These are phyloP conservation scores for Coboldia fuscipes DNA, from an alignment of 1,140 invertebrate species.

Conservation along the genomic window DNA sequence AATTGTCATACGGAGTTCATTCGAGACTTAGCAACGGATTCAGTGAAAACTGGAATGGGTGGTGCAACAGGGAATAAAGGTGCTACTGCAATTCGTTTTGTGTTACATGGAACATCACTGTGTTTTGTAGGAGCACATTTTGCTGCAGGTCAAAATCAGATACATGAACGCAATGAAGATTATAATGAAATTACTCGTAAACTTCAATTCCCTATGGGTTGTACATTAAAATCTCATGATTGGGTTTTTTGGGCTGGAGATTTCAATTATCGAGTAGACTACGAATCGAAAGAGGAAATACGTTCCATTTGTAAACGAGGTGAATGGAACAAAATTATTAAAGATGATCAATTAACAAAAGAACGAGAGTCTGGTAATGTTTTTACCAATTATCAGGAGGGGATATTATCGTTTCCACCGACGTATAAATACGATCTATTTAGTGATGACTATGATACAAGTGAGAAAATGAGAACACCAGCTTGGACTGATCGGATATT, in stretches of 20 bases:
- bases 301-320: slow-evolving; percentile 61
- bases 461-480: slow-evolving; percentile 89
- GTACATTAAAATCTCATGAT: slow-evolving; percentile 84
- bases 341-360: slow-evolving; percentile 73
- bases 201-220: slow-evolving; percentile 82
- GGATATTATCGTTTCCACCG: slow-evolving; percentile 77
- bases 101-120: slow-evolving; percentile 78
- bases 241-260: slow-evolving; percentile 99
- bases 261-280: slow-evolving; percentile 96
- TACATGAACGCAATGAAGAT: slow-evolving; percentile 88
- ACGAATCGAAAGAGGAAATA: slow-evolving; percentile 88
- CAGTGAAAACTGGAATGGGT: slow-evolving; percentile 92
- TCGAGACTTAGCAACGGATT: slow-evolving; percentile 81
- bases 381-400: slow-evolving; percentile 91
- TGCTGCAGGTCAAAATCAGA: slow-evolving; percentile 92
- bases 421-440: slow-evolving; percentile 99
- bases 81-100: slow-evolving; percentile 82
- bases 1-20: slow-evolving; percentile 71
- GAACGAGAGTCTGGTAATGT: slow-evolving; percentile 64
- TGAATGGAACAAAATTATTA: slow-evolving; percentile 56
- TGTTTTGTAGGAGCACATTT: slow-evolving; percentile 99
- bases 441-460: slow-evolving; percentile 97
- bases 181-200: slow-evolving; percentile 89
- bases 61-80: slow-evolving; percentile 94
- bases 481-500: slow-evolving; percentile 96